phyloP scores from a whole-genome alignment of 2,113 vertebrate genomes.

The Clinocottus analis region DNA sequence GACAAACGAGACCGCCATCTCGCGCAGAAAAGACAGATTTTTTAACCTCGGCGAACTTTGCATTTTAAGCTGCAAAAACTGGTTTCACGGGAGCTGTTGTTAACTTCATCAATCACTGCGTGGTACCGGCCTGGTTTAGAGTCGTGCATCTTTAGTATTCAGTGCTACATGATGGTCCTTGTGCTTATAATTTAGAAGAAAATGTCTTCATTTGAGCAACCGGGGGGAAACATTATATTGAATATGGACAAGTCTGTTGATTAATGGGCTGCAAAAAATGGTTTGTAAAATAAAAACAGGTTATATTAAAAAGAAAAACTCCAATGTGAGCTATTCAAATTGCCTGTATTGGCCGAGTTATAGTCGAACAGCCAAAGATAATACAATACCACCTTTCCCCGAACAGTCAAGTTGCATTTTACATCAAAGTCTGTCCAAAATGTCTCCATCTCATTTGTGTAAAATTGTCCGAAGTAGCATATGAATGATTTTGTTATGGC shows the following conservation, averaged over 20 bases:
- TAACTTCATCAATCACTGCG: not conserved
- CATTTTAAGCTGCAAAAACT: not conserved
- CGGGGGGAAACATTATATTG: not conserved
- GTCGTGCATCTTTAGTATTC: not conserved
- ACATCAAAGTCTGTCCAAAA: too few relatives aligned
- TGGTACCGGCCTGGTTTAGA: too few relatives aligned
- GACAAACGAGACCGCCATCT: not conserved
- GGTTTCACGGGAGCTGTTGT: not conserved
- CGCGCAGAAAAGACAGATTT: constrained; percentile 8
- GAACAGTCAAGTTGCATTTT: too few relatives aligned
- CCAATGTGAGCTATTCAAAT: not conserved
- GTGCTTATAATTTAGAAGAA: not conserved
- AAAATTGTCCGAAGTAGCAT: too few relatives aligned
- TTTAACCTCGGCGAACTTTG: not conserved
- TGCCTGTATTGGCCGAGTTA: not conserved
- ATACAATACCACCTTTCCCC: not conserved
- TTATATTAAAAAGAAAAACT: not conserved
- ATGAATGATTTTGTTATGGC: too few relatives aligned
- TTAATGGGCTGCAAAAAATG: not conserved
- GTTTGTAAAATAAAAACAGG: not conserved
- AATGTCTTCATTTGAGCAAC: not conserved
- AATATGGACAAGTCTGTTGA: not conserved
- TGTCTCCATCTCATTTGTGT: too few relatives aligned
- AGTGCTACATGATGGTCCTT: not conserved
- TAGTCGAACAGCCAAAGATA: not conserved